phyloP scores from a whole-genome alignment of 2,113 vertebrate genomes.

The Anguilla japonica region DNA sequence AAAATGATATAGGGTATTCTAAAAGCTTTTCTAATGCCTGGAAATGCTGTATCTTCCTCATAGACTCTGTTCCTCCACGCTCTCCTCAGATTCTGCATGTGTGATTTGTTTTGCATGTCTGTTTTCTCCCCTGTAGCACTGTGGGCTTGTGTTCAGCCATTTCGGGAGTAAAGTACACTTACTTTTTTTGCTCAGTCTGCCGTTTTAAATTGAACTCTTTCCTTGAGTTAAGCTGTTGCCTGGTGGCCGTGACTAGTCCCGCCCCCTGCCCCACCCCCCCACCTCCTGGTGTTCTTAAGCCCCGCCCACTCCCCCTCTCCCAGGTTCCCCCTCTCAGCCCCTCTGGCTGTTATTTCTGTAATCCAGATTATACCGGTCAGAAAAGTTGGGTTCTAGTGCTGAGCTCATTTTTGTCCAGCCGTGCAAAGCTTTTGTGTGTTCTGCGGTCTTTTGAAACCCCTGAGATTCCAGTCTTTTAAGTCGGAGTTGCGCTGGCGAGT shows the following conservation, averaged over 20 bases:
- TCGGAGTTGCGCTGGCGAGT: too few species aligned
- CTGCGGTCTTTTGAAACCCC: too few species aligned
- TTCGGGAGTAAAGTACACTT: constrained; percentile 45
- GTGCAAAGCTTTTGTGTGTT: too few species aligned
- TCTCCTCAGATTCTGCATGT: constrained; percentile 58
- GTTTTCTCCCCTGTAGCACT: constrained; percentile 20
- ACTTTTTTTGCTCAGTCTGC: constrained; percentile 49
- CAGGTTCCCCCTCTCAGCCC: background rate
- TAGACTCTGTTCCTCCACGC: too few species aligned
- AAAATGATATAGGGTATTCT: background rate
- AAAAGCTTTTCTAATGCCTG: background rate
- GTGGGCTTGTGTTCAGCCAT: constrained; percentile 35
- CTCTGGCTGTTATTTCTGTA: background rate
- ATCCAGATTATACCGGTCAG: background rate
- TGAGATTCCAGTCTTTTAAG: too few species aligned
- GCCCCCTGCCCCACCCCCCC: background rate
- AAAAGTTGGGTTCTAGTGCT: background rate
- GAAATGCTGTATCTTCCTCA: constrained; percentile 14
- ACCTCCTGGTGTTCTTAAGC: background rate
- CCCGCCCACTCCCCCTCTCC: background rate
- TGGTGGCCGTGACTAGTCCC: constrained; percentile 9
- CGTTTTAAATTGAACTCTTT: constrained; percentile 43
- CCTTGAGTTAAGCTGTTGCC: constrained; percentile 35
- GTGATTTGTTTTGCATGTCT: constrained; percentile 73
- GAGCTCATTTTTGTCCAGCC: too few species aligned